phyloP scores from a whole-genome alignment of 2,797 vertebrate species.

The Lacerta agilis region DNA sequence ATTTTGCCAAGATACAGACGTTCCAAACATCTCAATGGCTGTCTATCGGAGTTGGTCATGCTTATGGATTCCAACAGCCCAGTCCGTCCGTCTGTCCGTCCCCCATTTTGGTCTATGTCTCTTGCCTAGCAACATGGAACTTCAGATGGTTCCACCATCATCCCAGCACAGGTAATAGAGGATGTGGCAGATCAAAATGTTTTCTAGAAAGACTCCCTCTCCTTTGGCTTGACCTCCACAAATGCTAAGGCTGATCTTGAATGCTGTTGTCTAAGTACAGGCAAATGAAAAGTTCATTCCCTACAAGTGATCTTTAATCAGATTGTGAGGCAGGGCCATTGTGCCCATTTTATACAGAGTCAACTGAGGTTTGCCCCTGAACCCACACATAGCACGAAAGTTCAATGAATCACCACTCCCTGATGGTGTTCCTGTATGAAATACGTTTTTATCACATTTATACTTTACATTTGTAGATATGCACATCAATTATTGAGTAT shows the following conservation, averaged over 20 bases:
- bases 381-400: not conserved
- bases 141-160: not conserved
- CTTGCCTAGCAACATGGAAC: not conserved
- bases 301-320: not conserved
- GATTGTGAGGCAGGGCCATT: not conserved
- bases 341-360: not conserved
- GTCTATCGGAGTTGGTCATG: too few relatives aligned
- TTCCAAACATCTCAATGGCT: not conserved
- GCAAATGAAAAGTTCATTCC: not conserved
- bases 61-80: not conserved
- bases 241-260: not conserved
- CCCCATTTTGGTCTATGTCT: not conserved
- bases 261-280: not conserved
- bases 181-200: not conserved
- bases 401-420: not conserved
- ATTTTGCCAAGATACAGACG: not conserved
- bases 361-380: not conserved
- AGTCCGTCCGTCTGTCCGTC: too few relatives aligned
- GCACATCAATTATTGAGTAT: not conserved
- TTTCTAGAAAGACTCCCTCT: not conserved
- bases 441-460: not conserved
- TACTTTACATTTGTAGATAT: not conserved
- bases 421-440: not conserved
- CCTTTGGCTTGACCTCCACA: not conserved
- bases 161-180: not conserved